phyloP scores from a whole-genome alignment of 1,140 invertebrate genomes.

The Sogatella furcifera region DNA sequence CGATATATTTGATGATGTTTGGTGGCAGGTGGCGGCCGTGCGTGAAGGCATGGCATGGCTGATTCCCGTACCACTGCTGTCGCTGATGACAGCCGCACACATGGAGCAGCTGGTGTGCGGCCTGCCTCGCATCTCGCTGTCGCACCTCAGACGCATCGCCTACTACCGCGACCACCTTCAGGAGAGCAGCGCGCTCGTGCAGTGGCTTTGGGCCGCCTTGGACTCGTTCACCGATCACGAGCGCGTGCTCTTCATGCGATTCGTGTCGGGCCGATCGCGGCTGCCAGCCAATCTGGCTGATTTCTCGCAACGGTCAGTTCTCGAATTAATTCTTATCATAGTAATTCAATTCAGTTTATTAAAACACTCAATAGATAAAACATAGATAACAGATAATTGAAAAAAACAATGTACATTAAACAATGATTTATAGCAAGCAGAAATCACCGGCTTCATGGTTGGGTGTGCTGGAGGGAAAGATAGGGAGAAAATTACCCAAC shows the following conservation, averaged over 20 bases:
- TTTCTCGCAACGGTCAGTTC: slow-evolving; percentile 44
- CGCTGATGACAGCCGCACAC: slow-evolving; percentile 45
- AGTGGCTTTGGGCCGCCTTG: slow-evolving; percentile 55
- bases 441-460: no score
- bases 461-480: no score
- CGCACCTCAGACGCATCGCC: slow-evolving; percentile 49
- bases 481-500: no score
- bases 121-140: slow-evolving; percentile 49
- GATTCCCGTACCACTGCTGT: slow-evolving; percentile 50
- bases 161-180: slow-evolving; percentile 50
- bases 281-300: slow-evolving; percentile 54
- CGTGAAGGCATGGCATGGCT: slow-evolving; percentile 55
- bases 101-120: slow-evolving; percentile 57
- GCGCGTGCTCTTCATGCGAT: slow-evolving; percentile 54
- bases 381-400: no score
- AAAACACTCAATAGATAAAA: no score
- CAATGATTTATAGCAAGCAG: no score
- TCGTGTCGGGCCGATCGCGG: slow-evolving; percentile 54
- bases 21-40: slow-evolving; percentile 41
- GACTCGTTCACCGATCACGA: slow-evolving; percentile 52
- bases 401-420: no score
- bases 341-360: no score
- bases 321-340: no score
- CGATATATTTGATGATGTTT: neutral
- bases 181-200: slow-evolving; percentile 45